Percentiles rank a stretch among this genome's conserved stretches.
Evolutionary conservation across 2,888 invertebrate species (phyloP).

Genomic region (Bhutanitis thaidina): DNA sequence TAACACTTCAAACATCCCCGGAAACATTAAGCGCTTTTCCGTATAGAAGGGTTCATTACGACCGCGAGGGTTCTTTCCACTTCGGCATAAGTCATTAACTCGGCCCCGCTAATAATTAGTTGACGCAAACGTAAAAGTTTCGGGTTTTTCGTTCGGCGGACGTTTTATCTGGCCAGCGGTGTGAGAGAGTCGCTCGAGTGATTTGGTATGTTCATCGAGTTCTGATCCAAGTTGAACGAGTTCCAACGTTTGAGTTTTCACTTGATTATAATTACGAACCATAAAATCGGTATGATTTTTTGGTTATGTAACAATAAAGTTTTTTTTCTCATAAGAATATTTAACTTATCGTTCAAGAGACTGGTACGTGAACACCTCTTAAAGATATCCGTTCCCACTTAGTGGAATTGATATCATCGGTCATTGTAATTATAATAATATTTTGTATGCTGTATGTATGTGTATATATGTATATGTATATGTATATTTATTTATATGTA

Average conservation of each 20-base stretch:
- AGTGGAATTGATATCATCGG: too few species aligned
- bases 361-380: too few species aligned
- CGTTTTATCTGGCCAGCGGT: constrained; percentile 32
- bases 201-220: constrained; percentile 8
- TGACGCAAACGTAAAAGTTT: constrained; percentile 30
- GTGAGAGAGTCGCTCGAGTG: constrained; percentile 27
- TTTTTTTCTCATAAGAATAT: too few species aligned
- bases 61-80: constrained; percentile 2
- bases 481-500: too few species aligned
- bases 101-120: constrained; percentile 25
- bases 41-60: constrained; percentile 20
- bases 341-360: too few species aligned
- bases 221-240: constrained; percentile 2
- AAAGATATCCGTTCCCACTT: too few species aligned
- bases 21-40: constrained; percentile 3
- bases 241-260: neutral
- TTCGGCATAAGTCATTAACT: constrained; percentile 19
- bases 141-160: constrained; percentile 25
- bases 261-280: neutral
- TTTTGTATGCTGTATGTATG: too few species aligned
- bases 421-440: too few species aligned
- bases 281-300: too few species aligned
- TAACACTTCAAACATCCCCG: constrained; percentile 7
- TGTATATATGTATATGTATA: too few species aligned
- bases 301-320: too few species aligned